Evolutionary conservation across 2,888 invertebrate genomes (phyloP).

Genomic region (Megaustenia siamemsis): DNA sequence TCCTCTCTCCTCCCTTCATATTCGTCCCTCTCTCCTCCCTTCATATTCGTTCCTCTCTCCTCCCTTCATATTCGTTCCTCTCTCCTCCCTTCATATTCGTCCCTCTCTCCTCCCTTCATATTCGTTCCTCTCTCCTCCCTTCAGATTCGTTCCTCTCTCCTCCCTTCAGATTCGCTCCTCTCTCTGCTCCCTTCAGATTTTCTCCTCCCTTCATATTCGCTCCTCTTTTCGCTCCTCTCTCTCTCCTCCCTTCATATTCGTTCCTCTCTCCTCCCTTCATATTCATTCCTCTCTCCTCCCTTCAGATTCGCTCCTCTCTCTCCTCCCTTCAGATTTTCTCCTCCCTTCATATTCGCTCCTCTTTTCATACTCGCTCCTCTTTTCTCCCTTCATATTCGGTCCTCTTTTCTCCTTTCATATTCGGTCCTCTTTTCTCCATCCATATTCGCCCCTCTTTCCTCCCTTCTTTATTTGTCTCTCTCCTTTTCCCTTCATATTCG

Average conservation of each 20-base stretch:
- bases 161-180: no score
- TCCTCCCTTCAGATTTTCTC: neutral
- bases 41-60: neutral
- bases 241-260: neutral
- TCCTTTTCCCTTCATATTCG: no score
- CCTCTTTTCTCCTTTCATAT: neutral
- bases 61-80: no score
- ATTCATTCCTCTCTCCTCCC: no score
- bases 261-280: neutral
- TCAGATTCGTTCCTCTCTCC: no score
- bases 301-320: slow-evolving; percentile 2
- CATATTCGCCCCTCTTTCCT: neutral
- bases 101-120: no score
- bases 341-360: neutral
- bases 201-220: neutral
- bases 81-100: no score
- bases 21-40: no score
- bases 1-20: neutral
- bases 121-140: no score
- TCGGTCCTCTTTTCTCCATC: neutral
- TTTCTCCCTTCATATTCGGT: neutral
- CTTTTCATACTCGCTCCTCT: neutral
- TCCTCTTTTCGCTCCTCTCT: no score
- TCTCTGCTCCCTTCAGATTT: no score
- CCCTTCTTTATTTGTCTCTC: neutral